phyloP scores from a whole-genome alignment of 2,888 invertebrate species.

The Pediacus dermestoides region DNA sequence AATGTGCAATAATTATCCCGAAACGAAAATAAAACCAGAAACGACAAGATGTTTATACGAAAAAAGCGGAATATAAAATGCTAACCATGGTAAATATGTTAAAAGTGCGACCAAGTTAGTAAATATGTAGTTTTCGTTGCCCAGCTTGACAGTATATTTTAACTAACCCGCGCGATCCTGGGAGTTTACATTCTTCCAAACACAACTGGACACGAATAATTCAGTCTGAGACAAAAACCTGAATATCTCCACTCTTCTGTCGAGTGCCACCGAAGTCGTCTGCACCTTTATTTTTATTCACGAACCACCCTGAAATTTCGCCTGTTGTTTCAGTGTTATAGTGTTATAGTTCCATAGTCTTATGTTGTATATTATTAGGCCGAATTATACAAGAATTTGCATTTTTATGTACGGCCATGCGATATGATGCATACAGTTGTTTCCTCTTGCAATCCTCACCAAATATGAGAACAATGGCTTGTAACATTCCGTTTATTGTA shows the following conservation, averaged over 20 bases:
- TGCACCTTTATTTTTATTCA: slow-evolving; percentile 38
- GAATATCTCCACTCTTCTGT: slow-evolving; percentile 43
- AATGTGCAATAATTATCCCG: too few species aligned
- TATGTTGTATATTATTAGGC: too few species aligned
- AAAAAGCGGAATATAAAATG: slow-evolving; percentile 19
- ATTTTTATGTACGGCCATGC: too few species aligned
- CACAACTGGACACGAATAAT: slow-evolving; percentile 49
- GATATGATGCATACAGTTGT: too few species aligned
- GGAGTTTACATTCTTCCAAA: slow-evolving; percentile 46
- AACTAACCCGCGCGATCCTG: slow-evolving; percentile 42
- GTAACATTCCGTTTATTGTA: slow-evolving; percentile 29
- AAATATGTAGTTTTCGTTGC: slow-evolving; percentile 44
- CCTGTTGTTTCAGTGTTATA: too few species aligned
- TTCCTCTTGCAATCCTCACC: too few species aligned
- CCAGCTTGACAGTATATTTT: slow-evolving; percentile 47
- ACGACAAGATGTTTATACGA: background rate
- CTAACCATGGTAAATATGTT: slow-evolving; percentile 34
- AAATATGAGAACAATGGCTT: slow-evolving; percentile 30
- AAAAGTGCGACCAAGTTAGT: slow-evolving; percentile 43
- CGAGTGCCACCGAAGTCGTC: slow-evolving; percentile 48
- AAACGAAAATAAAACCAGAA: too few species aligned
- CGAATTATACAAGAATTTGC: too few species aligned
- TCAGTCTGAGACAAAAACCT: slow-evolving; percentile 46
- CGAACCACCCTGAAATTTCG: slow-evolving; percentile 40
- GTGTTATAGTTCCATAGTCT: too few species aligned